Evolutionary conservation across 2,888 invertebrate species (phyloP).

Genomic region (Synergus laeviventris): DNA sequence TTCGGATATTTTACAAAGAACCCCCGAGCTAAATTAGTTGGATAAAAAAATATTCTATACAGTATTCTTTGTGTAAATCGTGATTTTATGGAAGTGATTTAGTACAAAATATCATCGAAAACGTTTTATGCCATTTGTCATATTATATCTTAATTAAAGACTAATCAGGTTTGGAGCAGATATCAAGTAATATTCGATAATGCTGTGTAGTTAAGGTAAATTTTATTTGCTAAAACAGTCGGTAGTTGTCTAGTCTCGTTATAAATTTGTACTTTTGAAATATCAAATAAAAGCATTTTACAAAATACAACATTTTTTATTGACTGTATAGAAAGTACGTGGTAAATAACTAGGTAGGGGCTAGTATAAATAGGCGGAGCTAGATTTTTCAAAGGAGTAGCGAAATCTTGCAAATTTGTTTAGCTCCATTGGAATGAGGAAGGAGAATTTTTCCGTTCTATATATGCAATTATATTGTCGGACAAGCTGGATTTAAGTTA

Average conservation of each 20-base stretch:
- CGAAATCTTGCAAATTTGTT: no score
- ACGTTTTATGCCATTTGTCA: not conserved
- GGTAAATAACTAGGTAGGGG: no score
- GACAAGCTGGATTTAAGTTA: no score
- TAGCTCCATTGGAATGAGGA: no score
- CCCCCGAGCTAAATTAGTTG: conserved; percentile 5
- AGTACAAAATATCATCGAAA: conserved; percentile 48
- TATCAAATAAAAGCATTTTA: conserved; percentile 64
- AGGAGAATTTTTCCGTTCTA: no score
- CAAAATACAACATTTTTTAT: conserved; percentile 22
- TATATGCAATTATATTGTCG: no score
- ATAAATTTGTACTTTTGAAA: conserved; percentile 71
- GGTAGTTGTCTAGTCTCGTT: conserved; percentile 73
- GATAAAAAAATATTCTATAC: conserved; percentile 29
- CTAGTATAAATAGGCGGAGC: no score
- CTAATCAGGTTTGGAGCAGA: conserved; percentile 41
- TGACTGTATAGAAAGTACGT: not conserved
- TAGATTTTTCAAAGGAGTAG: no score
- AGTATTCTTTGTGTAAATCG: conserved; percentile 27
- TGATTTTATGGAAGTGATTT: conserved; percentile 18
- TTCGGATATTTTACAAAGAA: conserved; percentile 19
- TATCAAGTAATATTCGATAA: conserved; percentile 57
- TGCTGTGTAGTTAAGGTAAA: conserved; percentile 55
- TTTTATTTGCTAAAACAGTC: conserved; percentile 63
- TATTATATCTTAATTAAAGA: conserved; percentile 16